Base-by-base conservation (phyloP, 2,113 vertebrate species). In the Solea solea region DNA sequence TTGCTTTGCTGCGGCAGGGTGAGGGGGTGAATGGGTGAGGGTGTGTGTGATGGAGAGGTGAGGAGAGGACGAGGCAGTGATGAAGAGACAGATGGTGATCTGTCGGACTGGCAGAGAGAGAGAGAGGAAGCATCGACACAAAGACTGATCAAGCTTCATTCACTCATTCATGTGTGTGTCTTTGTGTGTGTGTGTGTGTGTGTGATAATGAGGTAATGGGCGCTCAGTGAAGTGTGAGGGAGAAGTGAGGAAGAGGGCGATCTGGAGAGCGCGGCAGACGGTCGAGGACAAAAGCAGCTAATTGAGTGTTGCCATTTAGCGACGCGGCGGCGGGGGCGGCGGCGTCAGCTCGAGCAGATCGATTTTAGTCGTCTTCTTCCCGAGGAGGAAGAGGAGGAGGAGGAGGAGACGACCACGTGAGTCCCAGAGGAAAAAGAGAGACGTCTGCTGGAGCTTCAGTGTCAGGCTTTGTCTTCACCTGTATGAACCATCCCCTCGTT, bases 131-230 rank as follows among this genome's bases (percentile, higher is more conserved):
- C 52, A 44, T 6, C 40, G 25, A 58, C 61, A 66, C 62, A 72
- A 44, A 73, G 28, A 48, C 16, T 13, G 46, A 80, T 69, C 55
- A 72, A 41, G 73, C 62, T 71, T 71, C 25, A 42, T 44, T 21
- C 21, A 21, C 21, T 21, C 80, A 71, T 76, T 85, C 1, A 14
- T 42, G 64, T 27, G 45, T 11, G 50, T 53, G 41, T 52, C n/a
- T 42, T 46, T 62, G 50, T 63, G 10, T 74, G 66, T 50, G 82
- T 42, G 51, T 62, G 50, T 42, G 51, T 62, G 50, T 63, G 10
- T 74, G 66, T 50, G 82, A 79, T 88, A 88, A 90, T 84, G 82
- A 72, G 84, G 78, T 88, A 84, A 87, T 81, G 84, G 21, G 73
- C 1, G 78, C 81, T 81, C 81, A 40, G 76, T 78, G 65, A 70